Conservation (phyloP, 2,888 invertebrate genomes). For the Sarcophaga caerulescens region DNA sequence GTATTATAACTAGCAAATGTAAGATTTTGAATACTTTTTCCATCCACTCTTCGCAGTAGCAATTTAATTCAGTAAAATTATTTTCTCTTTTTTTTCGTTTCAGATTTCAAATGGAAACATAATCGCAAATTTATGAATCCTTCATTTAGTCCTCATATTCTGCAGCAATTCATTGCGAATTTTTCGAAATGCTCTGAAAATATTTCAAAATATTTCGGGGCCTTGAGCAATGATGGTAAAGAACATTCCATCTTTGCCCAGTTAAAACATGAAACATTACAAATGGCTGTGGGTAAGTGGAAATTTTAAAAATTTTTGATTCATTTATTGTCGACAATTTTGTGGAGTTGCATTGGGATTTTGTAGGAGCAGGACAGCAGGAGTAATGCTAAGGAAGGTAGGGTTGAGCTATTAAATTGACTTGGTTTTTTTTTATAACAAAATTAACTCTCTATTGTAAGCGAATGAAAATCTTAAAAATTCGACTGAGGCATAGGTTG, state of each 20-base stretch:
- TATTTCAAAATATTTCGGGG: constrained; percentile 6
- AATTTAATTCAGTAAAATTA: too few species aligned
- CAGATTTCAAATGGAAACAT: constrained; percentile 55
- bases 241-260: constrained; percentile 27
- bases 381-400: too few species aligned
- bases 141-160: constrained; percentile 21
- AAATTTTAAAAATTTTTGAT: background rate
- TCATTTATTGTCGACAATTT: background rate
- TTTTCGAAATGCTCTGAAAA: constrained; percentile 12
- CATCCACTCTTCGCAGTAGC: too few species aligned
- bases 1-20: constrained; percentile 61
- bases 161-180: background rate
- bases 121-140: constrained; percentile 58
- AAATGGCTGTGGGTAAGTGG: constrained; percentile 48
- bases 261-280: constrained; percentile 17
- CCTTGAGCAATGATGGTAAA: background rate
- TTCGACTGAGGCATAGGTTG: too few species aligned
- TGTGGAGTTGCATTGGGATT: too few species aligned
- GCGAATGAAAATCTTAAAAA: too few species aligned
- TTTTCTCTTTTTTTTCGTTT: background rate
- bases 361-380: too few species aligned
- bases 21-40: background rate
- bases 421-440: too few species aligned
- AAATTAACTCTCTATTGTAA: too few species aligned
- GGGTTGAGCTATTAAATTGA: too few species aligned